These are phyloP conservation scores for Dreissena rostriformis DNA, from an alignment of 1,140 invertebrate genomes.

Conservation along the genomic window DNA sequence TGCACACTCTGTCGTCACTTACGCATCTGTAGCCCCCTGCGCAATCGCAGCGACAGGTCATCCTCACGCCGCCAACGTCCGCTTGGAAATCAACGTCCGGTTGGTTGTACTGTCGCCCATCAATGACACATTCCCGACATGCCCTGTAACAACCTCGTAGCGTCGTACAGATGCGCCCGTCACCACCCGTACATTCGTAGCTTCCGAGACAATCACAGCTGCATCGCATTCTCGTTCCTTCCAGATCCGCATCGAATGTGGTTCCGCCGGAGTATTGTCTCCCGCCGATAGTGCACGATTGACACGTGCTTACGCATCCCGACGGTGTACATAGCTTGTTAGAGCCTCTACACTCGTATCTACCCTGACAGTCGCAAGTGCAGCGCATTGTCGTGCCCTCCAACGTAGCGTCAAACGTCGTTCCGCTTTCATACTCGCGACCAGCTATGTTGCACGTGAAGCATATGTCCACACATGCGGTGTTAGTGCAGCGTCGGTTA, in stretches of 20 bases:
- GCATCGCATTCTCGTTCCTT: conserved; percentile 33
- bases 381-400: conserved; percentile 1
- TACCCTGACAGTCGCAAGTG: conserved; percentile 33
- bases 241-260: conserved; percentile 1
- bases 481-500: conserved; percentile 12
- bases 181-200: conserved; percentile 34
- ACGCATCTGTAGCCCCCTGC: conserved; percentile 18
- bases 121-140: conserved; percentile 7
- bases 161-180: neutral
- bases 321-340: conserved; percentile 24
- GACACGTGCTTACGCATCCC: conserved; percentile 32
- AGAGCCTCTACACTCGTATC: conserved; percentile 21
- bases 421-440: neutral
- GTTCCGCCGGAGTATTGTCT: neutral
- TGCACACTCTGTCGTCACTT: conserved; percentile 23
- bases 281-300: conserved; percentile 37
- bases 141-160: neutral
- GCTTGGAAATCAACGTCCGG: conserved; percentile 21
- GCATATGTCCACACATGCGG: conserved; percentile 39
- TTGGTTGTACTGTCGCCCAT: neutral
- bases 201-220: conserved; percentile 41
- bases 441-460: conserved; percentile 23
- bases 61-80: conserved; percentile 8
- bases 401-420: conserved; percentile 5
- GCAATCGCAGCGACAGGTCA: conserved; percentile 50